These are phyloP conservation scores for Drosophila cardini DNA, from an alignment of 1,140 invertebrate genomes.

Conservation along the genomic window DNA sequence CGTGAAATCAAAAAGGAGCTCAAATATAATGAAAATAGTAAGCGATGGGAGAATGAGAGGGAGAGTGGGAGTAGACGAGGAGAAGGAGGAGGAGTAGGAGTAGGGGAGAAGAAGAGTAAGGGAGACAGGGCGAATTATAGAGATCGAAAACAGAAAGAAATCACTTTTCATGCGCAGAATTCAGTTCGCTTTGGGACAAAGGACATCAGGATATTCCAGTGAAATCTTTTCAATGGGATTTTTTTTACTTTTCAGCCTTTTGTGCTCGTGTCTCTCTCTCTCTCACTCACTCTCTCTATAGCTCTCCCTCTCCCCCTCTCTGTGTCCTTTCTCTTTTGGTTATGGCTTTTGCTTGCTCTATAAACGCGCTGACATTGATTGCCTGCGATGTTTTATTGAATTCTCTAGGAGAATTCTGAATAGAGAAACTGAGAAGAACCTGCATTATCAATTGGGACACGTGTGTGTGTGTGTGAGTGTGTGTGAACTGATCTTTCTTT, in stretches of 20 bases:
- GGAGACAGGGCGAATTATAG: background rate
- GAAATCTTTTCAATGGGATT: constrained; percentile 69
- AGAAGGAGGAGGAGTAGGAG: background rate
- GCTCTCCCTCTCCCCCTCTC: background rate
- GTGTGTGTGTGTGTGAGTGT: constrained; percentile 2
- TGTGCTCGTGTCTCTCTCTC: constrained; percentile 10
- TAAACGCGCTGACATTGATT: constrained; percentile 74
- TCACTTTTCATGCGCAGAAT: constrained; percentile 67
- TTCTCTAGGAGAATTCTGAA: constrained; percentile 9
- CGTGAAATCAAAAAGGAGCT: constrained; percentile 46
- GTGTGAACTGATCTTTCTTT: constrained; percentile 45
- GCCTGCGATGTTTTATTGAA: constrained; percentile 71
- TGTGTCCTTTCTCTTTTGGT: constrained; percentile 31
- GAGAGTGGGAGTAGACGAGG: background rate
- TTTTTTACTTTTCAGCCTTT: constrained; percentile 16
- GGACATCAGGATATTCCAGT: constrained; percentile 63
- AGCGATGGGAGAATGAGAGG: background rate
- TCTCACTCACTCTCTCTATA: too few species aligned
- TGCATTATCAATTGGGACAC: constrained; percentile 50
- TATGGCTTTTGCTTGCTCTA: constrained; percentile 55
- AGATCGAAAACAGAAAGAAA: constrained; percentile 42
- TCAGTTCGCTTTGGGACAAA: constrained; percentile 44
- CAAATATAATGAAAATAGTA: constrained; percentile 6
- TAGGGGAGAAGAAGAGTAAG: background rate
- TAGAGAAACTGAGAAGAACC: constrained; percentile 18